These are phyloP conservation scores for Trachelus tabidus DNA, from an alignment of 2,888 invertebrate species.

Conservation along the genomic window DNA sequence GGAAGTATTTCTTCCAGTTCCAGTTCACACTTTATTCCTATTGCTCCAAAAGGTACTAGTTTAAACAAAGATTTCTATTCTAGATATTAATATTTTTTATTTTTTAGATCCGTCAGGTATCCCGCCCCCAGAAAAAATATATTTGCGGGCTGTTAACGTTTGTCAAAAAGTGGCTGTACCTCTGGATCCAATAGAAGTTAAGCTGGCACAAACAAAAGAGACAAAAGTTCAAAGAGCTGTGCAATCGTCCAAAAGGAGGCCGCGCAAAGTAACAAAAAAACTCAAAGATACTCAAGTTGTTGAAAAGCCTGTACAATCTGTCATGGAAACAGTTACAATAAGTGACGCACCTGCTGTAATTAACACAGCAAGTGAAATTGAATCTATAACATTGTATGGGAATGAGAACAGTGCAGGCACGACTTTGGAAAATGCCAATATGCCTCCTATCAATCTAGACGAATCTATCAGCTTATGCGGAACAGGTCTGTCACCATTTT, in stretches of 20 bases:
- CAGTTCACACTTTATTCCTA: slow-evolving; percentile 48
- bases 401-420: slow-evolving; percentile 42
- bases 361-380: slow-evolving; percentile 21
- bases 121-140: slow-evolving; percentile 18
- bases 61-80: background rate
- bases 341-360: background rate
- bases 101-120: background rate
- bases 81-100: background rate
- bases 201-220: background rate
- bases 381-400: slow-evolving; percentile 56
- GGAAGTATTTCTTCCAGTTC: slow-evolving; percentile 16
- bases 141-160: slow-evolving; percentile 39
- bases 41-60: slow-evolving; percentile 45
- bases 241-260: background rate
- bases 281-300: background rate
- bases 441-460: slow-evolving; percentile 51
- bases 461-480: slow-evolving; percentile 43
- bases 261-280: background rate
- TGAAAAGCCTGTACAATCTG: slow-evolving; percentile 1
- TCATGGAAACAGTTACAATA: slow-evolving; percentile 2
- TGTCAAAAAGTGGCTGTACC: slow-evolving; percentile 19
- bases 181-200: background rate
- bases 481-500: slow-evolving; percentile 54
- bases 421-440: slow-evolving; percentile 37
- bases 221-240: background rate